Evolutionary conservation across 2,797 vertebrate species (phyloP).

Genomic region (Aselliscus stoliczkanus): DNA sequence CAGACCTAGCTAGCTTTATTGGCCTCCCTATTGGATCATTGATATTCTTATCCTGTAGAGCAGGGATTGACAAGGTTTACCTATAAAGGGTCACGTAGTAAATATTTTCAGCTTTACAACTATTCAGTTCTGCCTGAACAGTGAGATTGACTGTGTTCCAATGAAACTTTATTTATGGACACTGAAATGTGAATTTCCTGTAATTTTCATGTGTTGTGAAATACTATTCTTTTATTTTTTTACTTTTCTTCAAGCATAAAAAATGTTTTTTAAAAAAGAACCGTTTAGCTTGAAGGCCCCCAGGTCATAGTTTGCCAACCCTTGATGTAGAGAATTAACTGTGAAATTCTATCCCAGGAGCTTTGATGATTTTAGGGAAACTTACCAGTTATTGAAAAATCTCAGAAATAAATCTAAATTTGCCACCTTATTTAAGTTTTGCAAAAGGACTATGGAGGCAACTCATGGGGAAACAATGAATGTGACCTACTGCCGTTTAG

Average conservation of each 20-base stretch:
- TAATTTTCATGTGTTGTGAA: not conserved
- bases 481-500: not conserved
- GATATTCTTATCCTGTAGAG: not conserved
- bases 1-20: not conserved
- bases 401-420: conserved; percentile 1
- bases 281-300: not conserved
- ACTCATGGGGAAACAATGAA: not conserved
- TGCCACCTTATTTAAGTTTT: conserved; percentile 37
- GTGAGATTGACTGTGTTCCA: not conserved
- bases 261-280: not conserved
- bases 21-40: not conserved
- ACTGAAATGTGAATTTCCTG: conserved; percentile 31
- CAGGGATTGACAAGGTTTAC: not conserved
- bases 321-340: not conserved
- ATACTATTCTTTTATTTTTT: not conserved
- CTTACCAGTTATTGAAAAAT: not conserved
- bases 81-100: not conserved
- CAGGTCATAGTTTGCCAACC: not conserved
- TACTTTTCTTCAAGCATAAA: not conserved
- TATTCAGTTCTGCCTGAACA: conserved; percentile 3
- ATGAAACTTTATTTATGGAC: not conserved
- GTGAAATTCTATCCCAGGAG: not conserved
- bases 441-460: conserved; percentile 15
- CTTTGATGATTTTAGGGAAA: not conserved
- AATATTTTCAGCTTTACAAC: conserved; percentile 9